Conservation (phyloP, 35 echinoderm and acorn worm species). For the Anneissia japonica region DNA sequence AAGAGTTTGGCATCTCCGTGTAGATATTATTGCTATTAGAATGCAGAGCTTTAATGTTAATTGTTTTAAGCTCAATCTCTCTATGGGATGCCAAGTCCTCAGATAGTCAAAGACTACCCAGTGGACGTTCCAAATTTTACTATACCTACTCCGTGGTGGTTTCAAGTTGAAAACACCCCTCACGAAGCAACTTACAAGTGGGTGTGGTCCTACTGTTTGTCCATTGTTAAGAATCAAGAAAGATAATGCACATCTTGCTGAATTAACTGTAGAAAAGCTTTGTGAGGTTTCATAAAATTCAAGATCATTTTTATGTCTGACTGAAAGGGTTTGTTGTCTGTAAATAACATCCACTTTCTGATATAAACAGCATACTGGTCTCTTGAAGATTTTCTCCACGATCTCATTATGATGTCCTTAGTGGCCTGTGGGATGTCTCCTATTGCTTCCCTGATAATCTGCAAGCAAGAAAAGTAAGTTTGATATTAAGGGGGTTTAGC, state of each 20-base stretch:
- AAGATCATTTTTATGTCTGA: conserved; percentile 4
- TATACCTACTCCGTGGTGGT: not conserved
- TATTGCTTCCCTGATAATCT: conserved; percentile 11
- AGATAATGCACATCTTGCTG: conserved; percentile 25
- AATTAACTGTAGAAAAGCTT: conserved; percentile 29
- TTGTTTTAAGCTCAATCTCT: not conserved
- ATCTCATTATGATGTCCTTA: not conserved
- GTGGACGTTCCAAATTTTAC: too few species aligned
- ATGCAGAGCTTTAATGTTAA: conserved; percentile 4
- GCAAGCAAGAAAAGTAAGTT: conserved; percentile 32
- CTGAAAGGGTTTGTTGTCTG: not conserved
- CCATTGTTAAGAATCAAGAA: conserved; percentile 2
- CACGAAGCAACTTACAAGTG: conserved; percentile 15
- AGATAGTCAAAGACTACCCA: not conserved
- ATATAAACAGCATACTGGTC: conserved; percentile 29
- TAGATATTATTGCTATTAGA: too few species aligned
- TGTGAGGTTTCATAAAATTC: conserved; percentile 1
- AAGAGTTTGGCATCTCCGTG: not conserved
- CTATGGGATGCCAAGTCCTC: not conserved
- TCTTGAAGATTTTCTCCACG: conserved; percentile 21
- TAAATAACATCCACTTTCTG: conserved; percentile 33
- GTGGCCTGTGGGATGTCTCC: not conserved
- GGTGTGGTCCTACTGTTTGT: conserved; percentile 17
- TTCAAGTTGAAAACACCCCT: conserved; percentile 22
- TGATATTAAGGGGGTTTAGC: conserved; percentile 13